Conservation (phyloP, 2,113 vertebrate species). For the Lycocorax pyrrhopterus region DNA sequence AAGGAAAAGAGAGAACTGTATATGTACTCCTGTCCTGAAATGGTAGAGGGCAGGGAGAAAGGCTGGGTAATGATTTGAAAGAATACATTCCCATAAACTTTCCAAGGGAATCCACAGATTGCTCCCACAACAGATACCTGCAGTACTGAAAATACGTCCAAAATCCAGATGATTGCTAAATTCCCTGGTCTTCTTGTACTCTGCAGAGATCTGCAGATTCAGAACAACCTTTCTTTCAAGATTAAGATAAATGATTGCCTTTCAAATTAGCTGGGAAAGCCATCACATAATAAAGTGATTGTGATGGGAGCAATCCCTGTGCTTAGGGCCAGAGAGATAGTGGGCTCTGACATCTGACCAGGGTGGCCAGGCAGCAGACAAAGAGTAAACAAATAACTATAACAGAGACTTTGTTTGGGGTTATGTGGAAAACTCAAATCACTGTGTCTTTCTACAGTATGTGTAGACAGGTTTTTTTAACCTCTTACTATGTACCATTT, state of each 20-base stretch:
- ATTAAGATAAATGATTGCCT: neutral
- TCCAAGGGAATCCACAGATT: neutral
- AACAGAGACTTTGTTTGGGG: neutral
- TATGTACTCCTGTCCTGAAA: constrained; percentile 67
- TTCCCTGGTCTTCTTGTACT: neutral
- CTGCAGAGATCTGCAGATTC: neutral
- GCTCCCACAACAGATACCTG: neutral
- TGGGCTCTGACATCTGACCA: neutral
- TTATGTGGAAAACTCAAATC: neutral
- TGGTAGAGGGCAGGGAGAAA: constrained; percentile 59
- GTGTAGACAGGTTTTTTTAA: neutral
- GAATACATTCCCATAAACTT: constrained; percentile 40
- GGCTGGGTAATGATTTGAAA: constrained; percentile 29
- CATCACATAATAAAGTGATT: neutral
- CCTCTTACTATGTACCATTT: neutral
- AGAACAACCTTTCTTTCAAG: neutral
- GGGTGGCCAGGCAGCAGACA: neutral
- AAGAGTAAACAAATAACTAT: neutral
- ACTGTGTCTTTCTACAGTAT: neutral
- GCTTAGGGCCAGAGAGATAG: neutral
- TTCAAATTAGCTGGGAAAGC: neutral
- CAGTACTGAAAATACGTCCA: neutral
- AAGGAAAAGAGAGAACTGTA: constrained; percentile 77
- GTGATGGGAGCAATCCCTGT: neutral
- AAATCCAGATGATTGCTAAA: neutral